phyloP scores from a whole-genome alignment of 2,888 invertebrate species.

The Bhutanitis thaidina region DNA sequence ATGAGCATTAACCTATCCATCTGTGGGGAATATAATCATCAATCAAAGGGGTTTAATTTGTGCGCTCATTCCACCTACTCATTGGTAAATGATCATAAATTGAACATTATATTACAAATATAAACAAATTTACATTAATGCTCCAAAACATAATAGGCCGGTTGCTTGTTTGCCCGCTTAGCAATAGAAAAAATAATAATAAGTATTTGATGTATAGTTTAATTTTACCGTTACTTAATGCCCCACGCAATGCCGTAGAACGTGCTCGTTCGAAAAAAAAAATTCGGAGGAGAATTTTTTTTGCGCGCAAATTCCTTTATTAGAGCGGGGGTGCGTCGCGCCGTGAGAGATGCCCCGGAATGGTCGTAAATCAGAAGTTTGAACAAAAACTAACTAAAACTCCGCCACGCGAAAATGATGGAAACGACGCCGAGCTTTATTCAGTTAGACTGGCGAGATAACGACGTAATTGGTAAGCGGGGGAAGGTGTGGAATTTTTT shows the following conservation, averaged over 20 bases:
- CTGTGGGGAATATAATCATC: no score
- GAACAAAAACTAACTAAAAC: conserved; percentile 73
- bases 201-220: no score
- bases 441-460: conserved; percentile 68
- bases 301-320: conserved; percentile 52
- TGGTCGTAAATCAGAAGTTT: conserved; percentile 69
- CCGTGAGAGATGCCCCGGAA: conserved; percentile 42
- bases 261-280: conserved; percentile 1
- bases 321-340: conserved; percentile 43
- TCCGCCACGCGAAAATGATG: conserved; percentile 69
- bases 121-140: no score
- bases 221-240: conserved; percentile 7
- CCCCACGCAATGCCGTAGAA: background rate
- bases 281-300: conserved; percentile 8
- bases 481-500: conserved; percentile 20
- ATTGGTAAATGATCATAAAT: no score
- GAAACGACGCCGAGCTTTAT: conserved; percentile 64
- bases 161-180: no score
- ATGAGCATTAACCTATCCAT: no score
- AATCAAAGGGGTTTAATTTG: no score
- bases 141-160: no score
- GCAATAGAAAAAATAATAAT: no score
- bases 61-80: no score
- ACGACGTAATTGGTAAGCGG: conserved; percentile 59
- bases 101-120: no score